phyloP scores from a whole-genome alignment of 2,797 vertebrate species.

The Chaunax sp. region DNA sequence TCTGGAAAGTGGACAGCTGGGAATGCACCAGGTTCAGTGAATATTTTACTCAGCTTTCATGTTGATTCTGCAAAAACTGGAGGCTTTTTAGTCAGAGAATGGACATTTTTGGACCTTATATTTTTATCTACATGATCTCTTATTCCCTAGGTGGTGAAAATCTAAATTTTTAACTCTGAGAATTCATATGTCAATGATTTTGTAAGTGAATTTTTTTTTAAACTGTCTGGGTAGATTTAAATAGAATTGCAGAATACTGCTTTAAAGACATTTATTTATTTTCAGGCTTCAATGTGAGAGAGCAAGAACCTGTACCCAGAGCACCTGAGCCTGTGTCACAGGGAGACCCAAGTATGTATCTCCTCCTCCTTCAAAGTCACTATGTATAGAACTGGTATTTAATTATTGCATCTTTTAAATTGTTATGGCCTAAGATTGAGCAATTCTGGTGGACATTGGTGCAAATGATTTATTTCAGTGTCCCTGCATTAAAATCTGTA shows the following conservation, averaged over 20 bases:
- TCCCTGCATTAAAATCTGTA: too few relatives aligned
- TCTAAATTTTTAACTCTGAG: neutral
- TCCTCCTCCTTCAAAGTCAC: neutral
- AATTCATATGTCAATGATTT: constrained; percentile 3
- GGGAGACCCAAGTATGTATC: constrained; percentile 91
- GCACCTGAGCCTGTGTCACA: constrained; percentile 82
- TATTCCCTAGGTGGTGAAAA: neutral
- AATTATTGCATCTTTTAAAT: neutral
- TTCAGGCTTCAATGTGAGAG: constrained; percentile 86
- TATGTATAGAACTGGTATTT: neutral
- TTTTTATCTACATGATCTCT: neutral
- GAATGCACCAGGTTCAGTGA: neutral
- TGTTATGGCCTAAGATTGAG: too few relatives aligned
- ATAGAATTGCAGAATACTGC: neutral
- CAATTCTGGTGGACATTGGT: too few relatives aligned
- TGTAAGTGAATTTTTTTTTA: neutral
- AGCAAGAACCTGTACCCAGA: constrained; percentile 83
- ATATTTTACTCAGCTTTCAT: constrained; percentile 19
- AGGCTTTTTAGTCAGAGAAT: neutral
- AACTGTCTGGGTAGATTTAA: neutral
- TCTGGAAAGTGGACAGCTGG: constrained; percentile 28
- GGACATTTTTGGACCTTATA: neutral
- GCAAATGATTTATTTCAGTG: too few relatives aligned
- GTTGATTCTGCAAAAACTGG: constrained; percentile 8
- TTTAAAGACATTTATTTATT: constrained; percentile 30